Conservation (phyloP, 1,140 invertebrate genomes). For the Batillaria attramentaria region DNA sequence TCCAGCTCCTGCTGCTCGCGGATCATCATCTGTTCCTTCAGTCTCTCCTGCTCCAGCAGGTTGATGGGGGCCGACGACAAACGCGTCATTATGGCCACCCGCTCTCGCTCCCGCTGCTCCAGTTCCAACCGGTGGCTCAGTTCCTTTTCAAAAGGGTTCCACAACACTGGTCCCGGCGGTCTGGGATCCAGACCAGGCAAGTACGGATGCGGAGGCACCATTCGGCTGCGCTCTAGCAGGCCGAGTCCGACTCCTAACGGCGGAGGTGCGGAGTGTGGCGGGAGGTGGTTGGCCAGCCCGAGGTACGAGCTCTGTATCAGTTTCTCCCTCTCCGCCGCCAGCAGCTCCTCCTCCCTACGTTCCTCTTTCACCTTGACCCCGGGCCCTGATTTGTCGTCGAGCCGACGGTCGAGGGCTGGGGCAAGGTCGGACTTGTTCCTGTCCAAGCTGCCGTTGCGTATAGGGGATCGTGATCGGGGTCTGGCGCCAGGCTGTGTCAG, state of each 20-base stretch:
- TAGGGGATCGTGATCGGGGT: conserved; percentile 57
- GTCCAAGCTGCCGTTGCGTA: conserved; percentile 57
- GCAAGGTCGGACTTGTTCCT: conserved; percentile 47
- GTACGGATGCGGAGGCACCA: conserved; percentile 42
- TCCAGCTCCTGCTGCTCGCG: conserved; percentile 45
- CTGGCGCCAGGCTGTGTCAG: conserved; percentile 39
- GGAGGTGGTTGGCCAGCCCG: conserved; percentile 10
- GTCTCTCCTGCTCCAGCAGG: conserved; percentile 53
- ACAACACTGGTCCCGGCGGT: conserved; percentile 45
- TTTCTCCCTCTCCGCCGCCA: conserved; percentile 44
- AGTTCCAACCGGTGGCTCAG: conserved; percentile 52
- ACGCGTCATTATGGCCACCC: conserved; percentile 44
- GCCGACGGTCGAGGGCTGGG: conserved; percentile 42
- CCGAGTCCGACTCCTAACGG: conserved; percentile 40
- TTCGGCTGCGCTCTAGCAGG: conserved; percentile 14
- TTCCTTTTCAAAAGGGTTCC: conserved; percentile 59
- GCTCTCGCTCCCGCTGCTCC: conserved; percentile 53
- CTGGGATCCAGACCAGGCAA: conserved; percentile 31
- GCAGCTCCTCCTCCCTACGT: conserved; percentile 52
- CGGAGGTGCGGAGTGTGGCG: conserved; percentile 12
- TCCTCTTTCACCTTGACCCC: conserved; percentile 60
- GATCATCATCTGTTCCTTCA: conserved; percentile 57
- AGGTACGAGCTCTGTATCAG: conserved; percentile 37
- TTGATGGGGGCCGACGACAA: conserved; percentile 31
- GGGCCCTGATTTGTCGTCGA: conserved; percentile 43